Conservation (phyloP, 2,888 invertebrate species). For the Synergus umbraculus region DNA sequence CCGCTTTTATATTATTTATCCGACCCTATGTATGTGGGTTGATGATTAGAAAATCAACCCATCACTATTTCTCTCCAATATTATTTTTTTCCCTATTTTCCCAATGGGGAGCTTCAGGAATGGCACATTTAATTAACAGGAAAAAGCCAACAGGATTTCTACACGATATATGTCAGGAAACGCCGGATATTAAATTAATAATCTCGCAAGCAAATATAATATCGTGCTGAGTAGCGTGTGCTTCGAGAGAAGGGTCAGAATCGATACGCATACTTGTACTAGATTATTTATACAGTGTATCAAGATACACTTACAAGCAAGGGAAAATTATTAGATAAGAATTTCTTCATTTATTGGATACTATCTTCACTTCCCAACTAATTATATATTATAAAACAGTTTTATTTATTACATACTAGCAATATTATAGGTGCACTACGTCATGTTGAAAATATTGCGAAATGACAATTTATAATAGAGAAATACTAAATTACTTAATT, state of each 20-base stretch:
- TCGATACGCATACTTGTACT: not conserved
- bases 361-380: not conserved
- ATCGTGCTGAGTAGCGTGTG: constrained; percentile 39
- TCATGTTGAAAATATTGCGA: too few species aligned
- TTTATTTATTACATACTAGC: too few species aligned
- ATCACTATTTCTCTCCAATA: not conserved
- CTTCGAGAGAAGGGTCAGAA: constrained; percentile 27
- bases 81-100: constrained; percentile 7
- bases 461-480: too few species aligned
- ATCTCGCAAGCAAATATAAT: constrained; percentile 51
- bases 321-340: not conserved
- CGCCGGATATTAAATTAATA: constrained; percentile 53
- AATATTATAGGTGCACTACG: too few species aligned
- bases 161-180: constrained; percentile 41
- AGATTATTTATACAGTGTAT: constrained; percentile 21
- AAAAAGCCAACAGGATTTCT: constrained; percentile 35
- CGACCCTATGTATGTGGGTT: not conserved
- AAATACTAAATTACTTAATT: too few species aligned
- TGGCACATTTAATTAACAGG: constrained; percentile 38
- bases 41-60: too few species aligned
- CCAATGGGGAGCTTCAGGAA: not conserved
- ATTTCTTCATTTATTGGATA: not conserved
- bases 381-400: too few species aligned
- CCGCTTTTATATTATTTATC: not conserved
- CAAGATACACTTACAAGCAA: not conserved